Evolutionary conservation across 2,113 vertebrate species (phyloP).

Genomic region (Mesocricetus auratus): DNA sequence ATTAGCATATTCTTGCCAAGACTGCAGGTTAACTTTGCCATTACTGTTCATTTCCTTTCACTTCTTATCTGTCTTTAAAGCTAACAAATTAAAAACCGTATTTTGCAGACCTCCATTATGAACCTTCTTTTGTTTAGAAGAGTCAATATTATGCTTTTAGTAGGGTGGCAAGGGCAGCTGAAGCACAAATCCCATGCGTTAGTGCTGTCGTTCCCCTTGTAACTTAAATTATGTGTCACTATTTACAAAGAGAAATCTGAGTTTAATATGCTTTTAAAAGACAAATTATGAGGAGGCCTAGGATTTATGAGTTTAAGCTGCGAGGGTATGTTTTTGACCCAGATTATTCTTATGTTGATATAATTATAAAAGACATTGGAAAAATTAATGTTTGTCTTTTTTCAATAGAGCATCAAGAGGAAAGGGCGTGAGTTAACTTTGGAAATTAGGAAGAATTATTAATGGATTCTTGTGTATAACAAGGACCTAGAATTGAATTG

Average conservation of each 20-base stretch:
- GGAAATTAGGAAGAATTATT: constrained; percentile 43
- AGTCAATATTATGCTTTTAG: constrained; percentile 28
- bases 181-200: background rate
- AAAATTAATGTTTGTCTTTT: constrained; percentile 19
- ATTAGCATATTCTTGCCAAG: background rate
- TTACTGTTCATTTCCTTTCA: background rate
- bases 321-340: background rate
- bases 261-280: background rate
- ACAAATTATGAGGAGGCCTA: constrained; percentile 25
- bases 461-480: constrained; percentile 40
- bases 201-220: background rate
- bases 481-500: background rate
- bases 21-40: background rate
- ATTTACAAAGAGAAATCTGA: background rate
- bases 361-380: background rate
- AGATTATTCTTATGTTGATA: background rate
- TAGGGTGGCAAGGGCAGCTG: background rate
- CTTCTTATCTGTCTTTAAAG: background rate
- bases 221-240: background rate
- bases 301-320: background rate
- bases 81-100: background rate
- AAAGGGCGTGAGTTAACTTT: constrained; percentile 56
- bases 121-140: background rate
- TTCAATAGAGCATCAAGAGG: background rate
- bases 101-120: background rate